Base-by-base conservation (phyloP, 2,888 invertebrate species). In the Drosophila emarginata region DNA sequence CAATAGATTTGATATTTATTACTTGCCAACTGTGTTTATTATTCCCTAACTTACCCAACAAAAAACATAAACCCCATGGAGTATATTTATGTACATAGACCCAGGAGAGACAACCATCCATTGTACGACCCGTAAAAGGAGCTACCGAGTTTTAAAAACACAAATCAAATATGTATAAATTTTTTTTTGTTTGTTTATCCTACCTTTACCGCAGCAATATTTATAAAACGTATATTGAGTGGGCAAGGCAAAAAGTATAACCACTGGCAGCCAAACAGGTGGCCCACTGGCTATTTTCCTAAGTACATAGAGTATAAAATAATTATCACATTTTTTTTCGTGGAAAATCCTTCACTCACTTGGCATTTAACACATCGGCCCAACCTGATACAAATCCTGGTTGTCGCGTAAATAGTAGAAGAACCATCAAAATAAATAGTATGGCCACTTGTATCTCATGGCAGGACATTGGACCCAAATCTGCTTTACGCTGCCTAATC, bases 331-430 rank as follows among this genome's bases (percentile, higher is more conserved):
- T 7, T 45, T 6, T 26, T 3, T 6, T 26, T 4, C 5, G 4
- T 23, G 23, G 23, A 3, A 2, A 50, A 4, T 7, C n/a, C 12
- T 18, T 0, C 21, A 64, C 78, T 76, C 61, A 89, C 87, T 73
- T 66, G 1, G 70, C 64, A 18, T 78, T 78, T 0, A 90, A 63
- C 0, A 83, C 90, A 61, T 94, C 93, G 0, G 96, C 95, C 97
- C 97, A 98, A 0, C 98, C 98, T 0, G 93, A 92, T 74, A 96
- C 94, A 89, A 98, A 96, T 63, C 97, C 96, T 0, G 98, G 98
- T 69, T 94, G 94, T 23, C 97, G 93, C 90, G 96, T 95, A 90
- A 98, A 95, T 94, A 97, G 97, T 65, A 98, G 92, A 40, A 95
- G 78, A 18, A 98, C 95, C 0, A 97, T 94, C 0, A 95, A 64